These are phyloP conservation scores for Trichonephila clavata DNA, from an alignment of 1,140 invertebrate species.

Conservation along the genomic window DNA sequence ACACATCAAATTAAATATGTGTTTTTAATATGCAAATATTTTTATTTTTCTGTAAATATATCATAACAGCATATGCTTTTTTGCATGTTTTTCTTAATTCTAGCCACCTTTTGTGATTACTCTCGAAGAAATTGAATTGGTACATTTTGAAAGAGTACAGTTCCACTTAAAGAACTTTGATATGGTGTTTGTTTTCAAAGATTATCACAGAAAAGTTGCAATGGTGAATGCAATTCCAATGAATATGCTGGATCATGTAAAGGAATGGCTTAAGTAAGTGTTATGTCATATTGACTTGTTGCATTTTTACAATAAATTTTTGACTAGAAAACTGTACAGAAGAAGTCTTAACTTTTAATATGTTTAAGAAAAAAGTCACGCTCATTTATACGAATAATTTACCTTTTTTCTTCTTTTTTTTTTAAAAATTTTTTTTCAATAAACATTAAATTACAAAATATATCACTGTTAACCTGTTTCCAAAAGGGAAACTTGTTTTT, in stretches of 20 bases:
- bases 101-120: constrained; percentile 98
- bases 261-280: constrained; percentile 98
- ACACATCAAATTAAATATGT: background rate
- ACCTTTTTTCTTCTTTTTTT: too few species aligned
- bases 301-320: background rate
- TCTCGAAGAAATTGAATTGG: constrained; percentile 97
- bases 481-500: too few species aligned
- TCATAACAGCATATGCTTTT: background rate
- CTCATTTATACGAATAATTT: too few species aligned
- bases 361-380: too few species aligned
- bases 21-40: background rate
- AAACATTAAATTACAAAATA: too few species aligned
- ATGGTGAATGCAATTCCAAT: constrained; percentile 99
- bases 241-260: constrained; percentile 99
- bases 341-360: background rate
- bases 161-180: constrained; percentile 99
- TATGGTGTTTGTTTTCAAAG: constrained; percentile 99
- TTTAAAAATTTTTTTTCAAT: too few species aligned
- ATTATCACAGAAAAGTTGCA: constrained; percentile 95
- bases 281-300: background rate
- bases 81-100: constrained; percentile 78
- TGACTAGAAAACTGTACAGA: background rate
- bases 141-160: constrained; percentile 99
- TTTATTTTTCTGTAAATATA: background rate
- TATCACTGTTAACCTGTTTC: too few species aligned